Evolutionary conservation across 2,888 invertebrate genomes (phyloP).

Genomic region (Habroteleia sp.): DNA sequence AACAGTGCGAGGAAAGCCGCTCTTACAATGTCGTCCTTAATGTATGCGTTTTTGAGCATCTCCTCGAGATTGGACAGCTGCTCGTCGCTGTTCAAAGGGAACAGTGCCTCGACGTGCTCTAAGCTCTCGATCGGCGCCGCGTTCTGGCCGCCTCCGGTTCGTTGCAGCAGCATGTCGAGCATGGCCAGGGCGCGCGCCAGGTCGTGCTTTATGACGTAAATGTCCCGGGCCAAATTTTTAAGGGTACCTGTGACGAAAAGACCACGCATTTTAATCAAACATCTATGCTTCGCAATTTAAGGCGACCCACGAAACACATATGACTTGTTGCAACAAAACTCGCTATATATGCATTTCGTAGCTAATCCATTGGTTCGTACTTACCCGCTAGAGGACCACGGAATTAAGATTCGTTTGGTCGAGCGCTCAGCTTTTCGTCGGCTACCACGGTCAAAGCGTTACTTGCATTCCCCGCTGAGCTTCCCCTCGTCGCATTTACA

Average conservation of each 20-base stretch:
- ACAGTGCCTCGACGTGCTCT: conserved; percentile 51
- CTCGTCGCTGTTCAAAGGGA: conserved; percentile 50
- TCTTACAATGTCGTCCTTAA: conserved; percentile 58
- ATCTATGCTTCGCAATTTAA: conserved; percentile 30
- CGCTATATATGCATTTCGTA: conserved; percentile 35
- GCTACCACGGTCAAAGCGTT: conserved; percentile 32
- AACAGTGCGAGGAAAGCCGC: too few relatives aligned
- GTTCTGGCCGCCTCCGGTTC: conserved; percentile 16
- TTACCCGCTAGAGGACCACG: conserved; percentile 23
- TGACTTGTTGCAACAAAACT: conserved; percentile 19
- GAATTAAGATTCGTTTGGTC: too few relatives aligned
- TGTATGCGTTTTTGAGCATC: conserved; percentile 53
- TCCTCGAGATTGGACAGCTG: conserved; percentile 52
- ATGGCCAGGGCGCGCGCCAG: conserved; percentile 51
- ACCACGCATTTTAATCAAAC: conserved; percentile 5
- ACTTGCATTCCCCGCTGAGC: conserved; percentile 23
- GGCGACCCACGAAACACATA: conserved; percentile 59
- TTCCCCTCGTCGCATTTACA: conserved; percentile 26
- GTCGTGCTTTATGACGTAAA: conserved; percentile 48
- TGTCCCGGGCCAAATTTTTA: conserved; percentile 37
- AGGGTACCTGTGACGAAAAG: conserved; percentile 41
- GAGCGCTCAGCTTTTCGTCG: too few relatives aligned
- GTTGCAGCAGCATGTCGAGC: conserved; percentile 52
- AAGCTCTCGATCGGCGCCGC: conserved; percentile 42
- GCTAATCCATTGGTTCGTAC: conserved; percentile 35